phyloP scores from a whole-genome alignment of 2,797 vertebrate species.

The Nannoperca obscura region DNA sequence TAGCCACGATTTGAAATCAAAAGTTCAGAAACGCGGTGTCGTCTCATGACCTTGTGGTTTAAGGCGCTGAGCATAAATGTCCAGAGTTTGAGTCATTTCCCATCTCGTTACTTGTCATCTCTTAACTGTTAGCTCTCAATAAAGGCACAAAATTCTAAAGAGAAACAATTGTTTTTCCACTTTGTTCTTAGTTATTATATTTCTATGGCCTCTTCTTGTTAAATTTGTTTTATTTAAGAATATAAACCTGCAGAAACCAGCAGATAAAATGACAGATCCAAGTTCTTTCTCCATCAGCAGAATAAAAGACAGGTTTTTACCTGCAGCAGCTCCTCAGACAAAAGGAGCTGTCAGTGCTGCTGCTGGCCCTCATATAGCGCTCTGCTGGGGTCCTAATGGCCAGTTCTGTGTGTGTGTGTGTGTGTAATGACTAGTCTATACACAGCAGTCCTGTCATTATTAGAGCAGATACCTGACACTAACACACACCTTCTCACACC shows the following conservation, averaged over 20 bases:
- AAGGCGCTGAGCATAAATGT: neutral
- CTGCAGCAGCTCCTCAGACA: constrained; percentile 63
- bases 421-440: constrained; percentile 78
- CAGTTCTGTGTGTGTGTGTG: constrained; percentile 31
- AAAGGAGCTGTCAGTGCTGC: constrained; percentile 39
- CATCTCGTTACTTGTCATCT: neutral
- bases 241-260: neutral
- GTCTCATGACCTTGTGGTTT: neutral
- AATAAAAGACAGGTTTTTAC: constrained; percentile 54
- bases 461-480: constrained; percentile 59
- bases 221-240: neutral
- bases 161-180: neutral
- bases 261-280: neutral
- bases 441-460: constrained; percentile 77
- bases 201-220: neutral
- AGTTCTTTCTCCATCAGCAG: neutral
- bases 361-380: constrained; percentile 76
- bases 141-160: neutral
- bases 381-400: constrained; percentile 70
- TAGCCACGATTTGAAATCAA: neutral
- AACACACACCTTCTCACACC: constrained; percentile 75
- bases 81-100: neutral
- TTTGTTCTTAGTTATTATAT: neutral
- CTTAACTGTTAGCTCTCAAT: neutral
- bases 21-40: neutral